phyloP scores from a whole-genome alignment of 2,888 invertebrate genomes.

The Plebejus melissa region DNA sequence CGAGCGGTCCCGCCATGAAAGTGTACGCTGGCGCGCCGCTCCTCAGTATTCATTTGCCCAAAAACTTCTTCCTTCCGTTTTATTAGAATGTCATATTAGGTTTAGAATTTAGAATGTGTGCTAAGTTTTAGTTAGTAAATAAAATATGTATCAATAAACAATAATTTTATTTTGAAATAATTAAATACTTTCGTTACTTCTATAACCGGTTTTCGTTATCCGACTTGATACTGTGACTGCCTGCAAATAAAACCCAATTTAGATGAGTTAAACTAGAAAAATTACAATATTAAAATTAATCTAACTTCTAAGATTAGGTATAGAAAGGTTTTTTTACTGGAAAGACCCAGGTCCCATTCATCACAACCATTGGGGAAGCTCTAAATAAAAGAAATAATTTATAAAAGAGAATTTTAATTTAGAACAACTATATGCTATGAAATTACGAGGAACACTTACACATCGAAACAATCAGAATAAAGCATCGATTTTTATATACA shows the following conservation, averaged over 20 bases:
- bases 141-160: constrained; percentile 69
- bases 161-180: constrained; percentile 75
- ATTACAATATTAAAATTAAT: background rate
- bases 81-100: constrained; percentile 41
- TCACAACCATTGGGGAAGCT: background rate
- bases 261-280: constrained; percentile 29
- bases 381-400: constrained; percentile 51
- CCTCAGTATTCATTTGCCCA: constrained; percentile 82
- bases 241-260: constrained; percentile 66
- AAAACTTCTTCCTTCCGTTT: constrained; percentile 87
- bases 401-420: constrained; percentile 64
- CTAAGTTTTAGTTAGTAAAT: constrained; percentile 47
- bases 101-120: background rate
- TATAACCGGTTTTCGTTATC: constrained; percentile 67
- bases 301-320: background rate
- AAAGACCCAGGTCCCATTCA: background rate
- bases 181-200: constrained; percentile 73
- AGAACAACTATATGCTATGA: constrained; percentile 68
- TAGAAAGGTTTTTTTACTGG: background rate
- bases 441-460: constrained; percentile 63
- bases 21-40: constrained; percentile 80
- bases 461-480: constrained; percentile 58
- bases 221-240: constrained; percentile 58
- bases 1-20: constrained; percentile 49
- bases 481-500: constrained; percentile 66